Conservation (phyloP, 2,797 vertebrate species). For the Chromis chromis region DNA sequence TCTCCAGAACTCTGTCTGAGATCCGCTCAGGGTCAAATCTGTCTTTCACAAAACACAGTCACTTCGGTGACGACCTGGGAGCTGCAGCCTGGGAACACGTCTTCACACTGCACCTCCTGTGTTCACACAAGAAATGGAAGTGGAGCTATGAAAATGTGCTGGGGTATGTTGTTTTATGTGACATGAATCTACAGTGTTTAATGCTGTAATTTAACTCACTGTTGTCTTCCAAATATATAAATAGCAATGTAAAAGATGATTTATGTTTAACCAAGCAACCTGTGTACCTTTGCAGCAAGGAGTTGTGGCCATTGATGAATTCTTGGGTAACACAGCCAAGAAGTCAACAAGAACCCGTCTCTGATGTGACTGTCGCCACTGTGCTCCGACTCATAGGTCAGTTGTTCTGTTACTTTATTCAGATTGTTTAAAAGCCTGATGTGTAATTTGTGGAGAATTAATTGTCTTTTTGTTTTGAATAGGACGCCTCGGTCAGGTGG, state of each 20-base stretch:
- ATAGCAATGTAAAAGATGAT: not conserved
- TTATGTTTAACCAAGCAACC: not conserved
- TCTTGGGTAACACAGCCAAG: constrained; percentile 91
- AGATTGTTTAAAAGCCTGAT: not conserved
- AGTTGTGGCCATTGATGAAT: constrained; percentile 96
- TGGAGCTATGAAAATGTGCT: constrained; percentile 93
- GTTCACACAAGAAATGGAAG: constrained; percentile 90
- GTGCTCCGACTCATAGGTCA: constrained; percentile 93
- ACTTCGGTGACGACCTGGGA: constrained; percentile 89
- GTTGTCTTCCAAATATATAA: not conserved
- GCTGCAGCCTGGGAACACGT: constrained; percentile 89
- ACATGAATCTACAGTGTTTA: not conserved
- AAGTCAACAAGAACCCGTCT: constrained; percentile 77
- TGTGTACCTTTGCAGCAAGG: constrained; percentile 81
- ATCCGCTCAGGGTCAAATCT: constrained; percentile 85
- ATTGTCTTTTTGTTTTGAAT: constrained; percentile 34
- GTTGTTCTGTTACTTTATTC: constrained; percentile 42
- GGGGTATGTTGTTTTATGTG: constrained; percentile 73
- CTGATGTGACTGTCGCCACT: constrained; percentile 86
- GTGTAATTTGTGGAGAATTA: not conserved
- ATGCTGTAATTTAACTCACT: not conserved
- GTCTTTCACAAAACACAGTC: constrained; percentile 85
- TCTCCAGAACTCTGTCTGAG: constrained; percentile 87
- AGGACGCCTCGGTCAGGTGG: constrained; percentile 92
- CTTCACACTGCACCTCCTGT: constrained; percentile 91